Evolutionary conservation across 2,888 invertebrate genomes (phyloP).

Genomic region (Sminthurides aquaticus): DNA sequence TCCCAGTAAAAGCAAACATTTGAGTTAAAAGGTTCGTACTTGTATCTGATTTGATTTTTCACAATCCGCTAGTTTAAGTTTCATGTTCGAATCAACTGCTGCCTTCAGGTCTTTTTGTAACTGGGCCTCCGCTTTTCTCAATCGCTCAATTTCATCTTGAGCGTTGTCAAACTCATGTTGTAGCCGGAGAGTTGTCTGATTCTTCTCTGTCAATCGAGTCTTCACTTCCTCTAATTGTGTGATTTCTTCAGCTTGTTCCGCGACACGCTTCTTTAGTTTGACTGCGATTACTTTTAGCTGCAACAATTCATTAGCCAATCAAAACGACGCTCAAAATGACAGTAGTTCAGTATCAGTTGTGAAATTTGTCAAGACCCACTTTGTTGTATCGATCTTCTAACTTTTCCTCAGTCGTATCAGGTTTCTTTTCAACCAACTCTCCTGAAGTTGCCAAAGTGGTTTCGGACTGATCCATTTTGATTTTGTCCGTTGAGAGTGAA

Average conservation of each 20-base stretch:
- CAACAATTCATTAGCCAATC: constrained; percentile 9
- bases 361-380: constrained; percentile 2
- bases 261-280: constrained; percentile 36
- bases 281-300: constrained; percentile 36
- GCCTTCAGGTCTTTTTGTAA: constrained; percentile 39
- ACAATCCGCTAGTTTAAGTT: constrained; percentile 28
- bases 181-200: constrained; percentile 37
- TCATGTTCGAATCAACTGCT: constrained; percentile 36
- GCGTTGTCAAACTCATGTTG: constrained; percentile 42
- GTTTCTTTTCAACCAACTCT: background rate
- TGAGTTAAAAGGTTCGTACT: constrained; percentile 9
- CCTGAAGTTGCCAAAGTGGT: too few relatives aligned
- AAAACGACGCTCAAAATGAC: background rate
- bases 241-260: constrained; percentile 39
- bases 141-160: constrained; percentile 39
- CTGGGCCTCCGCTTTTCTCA: constrained; percentile 29
- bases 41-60: constrained; percentile 32
- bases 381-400: constrained; percentile 37
- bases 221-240: constrained; percentile 31
- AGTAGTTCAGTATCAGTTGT: background rate
- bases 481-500: too few relatives aligned
- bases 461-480: too few relatives aligned
- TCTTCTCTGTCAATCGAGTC: constrained; percentile 25
- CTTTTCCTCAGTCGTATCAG: constrained; percentile 19
- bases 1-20: background rate